Percentiles rank a stretch among this genome's conserved stretches.
These are phyloP conservation scores for Pipra filicauda DNA, from an alignment of 2,113 vertebrate genomes.

Conservation along the genomic window DNA sequence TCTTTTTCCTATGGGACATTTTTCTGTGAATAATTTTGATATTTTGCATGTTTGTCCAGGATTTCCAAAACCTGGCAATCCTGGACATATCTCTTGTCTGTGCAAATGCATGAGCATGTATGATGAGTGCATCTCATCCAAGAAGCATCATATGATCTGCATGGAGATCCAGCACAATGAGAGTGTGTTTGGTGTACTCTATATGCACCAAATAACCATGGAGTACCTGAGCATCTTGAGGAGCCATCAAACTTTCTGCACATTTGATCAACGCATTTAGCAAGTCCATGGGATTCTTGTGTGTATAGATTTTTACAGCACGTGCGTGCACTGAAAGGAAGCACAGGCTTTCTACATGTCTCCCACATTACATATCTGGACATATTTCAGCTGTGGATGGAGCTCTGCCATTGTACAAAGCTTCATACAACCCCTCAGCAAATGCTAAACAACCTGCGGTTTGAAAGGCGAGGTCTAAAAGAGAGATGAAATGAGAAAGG, in stretches of 20 bases:
- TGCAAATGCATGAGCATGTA: neutral
- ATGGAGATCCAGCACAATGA: neutral
- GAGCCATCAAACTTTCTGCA: neutral
- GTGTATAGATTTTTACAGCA: neutral
- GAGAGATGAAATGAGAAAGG: neutral
- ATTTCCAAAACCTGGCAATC: neutral
- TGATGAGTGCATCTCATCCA: neutral
- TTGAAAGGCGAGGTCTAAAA: neutral
- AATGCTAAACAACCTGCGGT: neutral
- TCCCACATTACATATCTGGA: rapidly evolving
- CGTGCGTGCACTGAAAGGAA: rapidly evolving
- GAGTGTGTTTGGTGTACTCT: neutral
- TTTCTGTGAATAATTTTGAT: neutral
- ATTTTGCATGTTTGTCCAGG: neutral
- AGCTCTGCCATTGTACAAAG: neutral
- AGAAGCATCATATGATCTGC: neutral
- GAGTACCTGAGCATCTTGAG: neutral
- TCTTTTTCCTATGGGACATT: neutral
- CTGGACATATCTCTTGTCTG: neutral
- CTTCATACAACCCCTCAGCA: neutral
- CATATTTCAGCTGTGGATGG: neutral
- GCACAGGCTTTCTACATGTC: neutral
- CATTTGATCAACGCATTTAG: neutral
- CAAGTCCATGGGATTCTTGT: neutral
- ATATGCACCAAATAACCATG: neutral